Evolutionary conservation across 2,888 invertebrate genomes (phyloP).

Genomic region (Globia sparganii): DNA sequence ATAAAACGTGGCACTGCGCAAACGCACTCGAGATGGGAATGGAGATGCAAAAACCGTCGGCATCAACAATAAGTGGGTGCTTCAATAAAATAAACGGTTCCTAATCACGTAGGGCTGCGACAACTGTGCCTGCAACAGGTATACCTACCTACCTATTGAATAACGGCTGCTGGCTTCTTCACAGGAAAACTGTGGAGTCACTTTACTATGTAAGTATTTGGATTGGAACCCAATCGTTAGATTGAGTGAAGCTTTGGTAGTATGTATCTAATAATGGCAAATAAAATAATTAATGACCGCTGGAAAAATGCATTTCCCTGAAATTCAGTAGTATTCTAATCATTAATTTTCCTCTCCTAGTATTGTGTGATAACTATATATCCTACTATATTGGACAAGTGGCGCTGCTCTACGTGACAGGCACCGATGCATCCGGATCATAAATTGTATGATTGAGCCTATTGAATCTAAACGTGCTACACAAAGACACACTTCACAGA

Average conservation of each 20-base stretch:
- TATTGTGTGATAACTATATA: background rate
- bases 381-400: conserved; percentile 8
- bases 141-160: conserved; percentile 57
- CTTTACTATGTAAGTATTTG: conserved; percentile 12
- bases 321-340: background rate
- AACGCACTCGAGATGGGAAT: conserved; percentile 73
- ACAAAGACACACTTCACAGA: conserved; percentile 1
- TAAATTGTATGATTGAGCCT: conserved; percentile 44
- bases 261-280: background rate
- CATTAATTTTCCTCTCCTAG: background rate
- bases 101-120: conserved; percentile 76
- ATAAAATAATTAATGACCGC: background rate
- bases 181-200: conserved; percentile 61
- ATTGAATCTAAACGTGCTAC: conserved; percentile 34
- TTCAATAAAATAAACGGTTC: conserved; percentile 84
- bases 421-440: conserved; percentile 18
- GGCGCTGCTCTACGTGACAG: background rate
- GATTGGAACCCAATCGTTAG: background rate
- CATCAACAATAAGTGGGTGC: conserved; percentile 79
- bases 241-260: background rate
- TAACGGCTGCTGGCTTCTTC: conserved; percentile 56
- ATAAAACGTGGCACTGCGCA: conserved; percentile 74
- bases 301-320: background rate
- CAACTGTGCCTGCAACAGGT: conserved; percentile 67
- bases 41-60: conserved; percentile 76